phyloP scores from a whole-genome alignment of 2,113 vertebrate species.

The Melanotaenia duboulayi region DNA sequence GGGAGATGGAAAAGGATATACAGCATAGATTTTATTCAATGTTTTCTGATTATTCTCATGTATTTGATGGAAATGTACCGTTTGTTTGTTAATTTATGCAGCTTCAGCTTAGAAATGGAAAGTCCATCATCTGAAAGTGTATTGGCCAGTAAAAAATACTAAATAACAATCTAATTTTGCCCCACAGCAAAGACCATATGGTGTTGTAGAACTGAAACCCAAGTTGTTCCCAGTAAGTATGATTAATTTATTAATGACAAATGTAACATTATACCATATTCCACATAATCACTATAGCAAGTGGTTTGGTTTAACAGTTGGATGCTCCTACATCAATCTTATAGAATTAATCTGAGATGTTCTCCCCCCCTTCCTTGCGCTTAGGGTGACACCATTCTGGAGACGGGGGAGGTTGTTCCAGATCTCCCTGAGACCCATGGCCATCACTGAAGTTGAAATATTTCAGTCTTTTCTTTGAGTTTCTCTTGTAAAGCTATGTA shows the following conservation, averaged over 20 bases:
- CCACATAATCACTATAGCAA: background rate
- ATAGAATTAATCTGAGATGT: too few relatives aligned
- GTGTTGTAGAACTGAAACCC: slow-evolving; percentile 80
- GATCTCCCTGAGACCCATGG: slow-evolving; percentile 80
- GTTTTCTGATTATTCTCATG: background rate
- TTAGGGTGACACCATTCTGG: slow-evolving; percentile 89
- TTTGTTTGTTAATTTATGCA: background rate
- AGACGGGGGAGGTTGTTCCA: slow-evolving; percentile 89
- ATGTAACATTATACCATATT: background rate
- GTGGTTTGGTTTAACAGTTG: background rate
- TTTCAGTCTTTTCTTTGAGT: slow-evolving; percentile 34
- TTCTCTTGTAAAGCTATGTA: slow-evolving; percentile 73
- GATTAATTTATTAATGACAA: background rate
- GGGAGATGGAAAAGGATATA: too few relatives aligned
- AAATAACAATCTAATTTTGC: slow-evolving; percentile 30
- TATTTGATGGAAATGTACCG: background rate
- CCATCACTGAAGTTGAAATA: slow-evolving; percentile 84
- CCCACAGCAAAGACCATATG: slow-evolving; percentile 84
- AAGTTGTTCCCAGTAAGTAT: slow-evolving; percentile 89
- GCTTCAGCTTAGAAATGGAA: background rate
- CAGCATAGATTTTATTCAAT: too few relatives aligned
- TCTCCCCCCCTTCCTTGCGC: slow-evolving; percentile 17
- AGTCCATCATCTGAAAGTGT: background rate
- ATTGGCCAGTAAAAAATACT: background rate
- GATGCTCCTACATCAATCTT: too few relatives aligned